Percentiles rank a stretch among this genome's conserved stretches.
These are phyloP conservation scores for Colletes latitarsis DNA, from an alignment of 1,140 invertebrate genomes.

Conservation along the genomic window DNA sequence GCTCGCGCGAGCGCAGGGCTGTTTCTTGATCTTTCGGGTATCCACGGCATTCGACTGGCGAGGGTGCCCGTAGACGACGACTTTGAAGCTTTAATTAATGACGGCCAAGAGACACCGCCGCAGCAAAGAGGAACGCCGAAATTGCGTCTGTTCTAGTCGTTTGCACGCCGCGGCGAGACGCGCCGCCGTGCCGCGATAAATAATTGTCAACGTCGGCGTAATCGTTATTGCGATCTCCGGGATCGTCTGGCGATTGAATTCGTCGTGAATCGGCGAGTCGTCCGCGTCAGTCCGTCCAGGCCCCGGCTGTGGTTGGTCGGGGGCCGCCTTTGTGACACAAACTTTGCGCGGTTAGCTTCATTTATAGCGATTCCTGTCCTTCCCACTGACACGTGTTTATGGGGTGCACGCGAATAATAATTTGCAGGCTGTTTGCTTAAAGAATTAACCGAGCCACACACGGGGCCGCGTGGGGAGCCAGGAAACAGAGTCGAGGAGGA, in stretches of 20 bases:
- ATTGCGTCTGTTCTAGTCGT: constrained; percentile 63
- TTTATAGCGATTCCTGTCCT: not conserved
- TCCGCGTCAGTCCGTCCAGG: not conserved
- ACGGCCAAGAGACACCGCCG: constrained; percentile 38
- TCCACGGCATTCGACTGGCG: constrained; percentile 59
- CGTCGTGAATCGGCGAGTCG: constrained; percentile 7
- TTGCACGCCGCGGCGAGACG: constrained; percentile 45
- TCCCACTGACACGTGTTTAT: not conserved
- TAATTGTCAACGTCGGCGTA: constrained; percentile 61
- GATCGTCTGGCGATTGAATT: constrained; percentile 38
- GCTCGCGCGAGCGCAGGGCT: constrained; percentile 1
- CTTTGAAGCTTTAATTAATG: constrained; percentile 74
- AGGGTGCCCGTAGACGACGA: constrained; percentile 55
- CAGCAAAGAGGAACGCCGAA: constrained; percentile 56
- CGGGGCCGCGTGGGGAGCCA: too few species aligned
- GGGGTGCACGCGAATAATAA: not conserved
- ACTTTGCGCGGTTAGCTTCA: not conserved
- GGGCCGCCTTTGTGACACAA: not conserved
- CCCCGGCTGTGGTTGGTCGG: not conserved
- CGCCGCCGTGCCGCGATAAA: constrained; percentile 52
- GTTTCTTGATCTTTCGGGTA: constrained; percentile 66
- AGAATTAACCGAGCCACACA: too few species aligned
- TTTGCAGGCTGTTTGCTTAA: not conserved
- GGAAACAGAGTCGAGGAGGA: too few species aligned
- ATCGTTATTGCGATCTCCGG: constrained; percentile 48